Base-by-base conservation (phyloP, 2,888 invertebrate genomes). In the Watsonalla cultraria region DNA sequence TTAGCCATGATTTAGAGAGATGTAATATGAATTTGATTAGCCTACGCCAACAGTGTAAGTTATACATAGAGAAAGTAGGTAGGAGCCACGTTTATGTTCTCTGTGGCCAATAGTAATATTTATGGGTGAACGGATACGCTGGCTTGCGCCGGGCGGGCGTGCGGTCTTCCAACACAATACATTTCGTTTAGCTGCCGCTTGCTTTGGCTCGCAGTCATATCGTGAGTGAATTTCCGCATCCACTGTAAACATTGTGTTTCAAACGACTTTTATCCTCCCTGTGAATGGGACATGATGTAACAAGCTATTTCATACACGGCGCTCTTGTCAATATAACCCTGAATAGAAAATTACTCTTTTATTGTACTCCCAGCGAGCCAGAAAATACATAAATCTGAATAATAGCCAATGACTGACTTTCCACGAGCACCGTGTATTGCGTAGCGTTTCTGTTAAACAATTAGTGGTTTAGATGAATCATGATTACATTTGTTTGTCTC, bases 221-320 rank as follows among this genome's bases (percentile, higher is more conserved):
- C 75, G 80, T 76, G 79, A 83, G 82, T 83, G 82, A 75, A 82
- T 83, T 80, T 79, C 79, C 80, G 76, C 75, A 76, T 76, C 71
- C 72, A 72, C 66, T 59, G 74, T 70, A 72, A 73, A 76, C 75
- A 78, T 78, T 78, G 78, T 75, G 61, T 70, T 74, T 67, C 64
- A 70, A 78, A 78, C 76, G 68, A 70, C 74, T 74, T 65, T 66
- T 68, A 62, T 68, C 64, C 68, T 61, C 65, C 52, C 57, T 50
- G 57, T 76, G 74, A 77, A 78, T 77, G 68, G 72, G 59, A 68
- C 24, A 66, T 78, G 74, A 78, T 76, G 78, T 73, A 78, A 74
- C 75, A 73, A 76, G 70, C 70, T 70, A 68, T 70, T 71, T 68
- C 66, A 70, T 70, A 65, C 66, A 59, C 58, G 56, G 55, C 60